A percentile compares a stretch with the other conserved stretches of the same genome.
Conservation (phyloP, 1,140 invertebrate genomes). For the Rhopalosiphum maidis region DNA sequence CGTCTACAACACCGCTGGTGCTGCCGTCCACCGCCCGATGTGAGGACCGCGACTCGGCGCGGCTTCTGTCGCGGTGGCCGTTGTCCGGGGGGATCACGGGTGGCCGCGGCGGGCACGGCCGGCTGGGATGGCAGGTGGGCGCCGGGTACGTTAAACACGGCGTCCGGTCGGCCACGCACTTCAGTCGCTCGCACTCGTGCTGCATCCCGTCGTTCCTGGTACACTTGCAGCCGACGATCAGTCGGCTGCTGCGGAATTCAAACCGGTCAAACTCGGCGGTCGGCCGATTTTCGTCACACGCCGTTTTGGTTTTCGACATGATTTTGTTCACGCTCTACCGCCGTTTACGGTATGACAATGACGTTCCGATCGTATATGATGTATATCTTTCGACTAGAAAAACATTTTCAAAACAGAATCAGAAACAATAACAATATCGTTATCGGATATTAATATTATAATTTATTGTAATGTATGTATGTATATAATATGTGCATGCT, state of each 20-base stretch:
- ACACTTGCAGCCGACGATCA: constrained; percentile 37
- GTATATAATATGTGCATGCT: too few relatives aligned
- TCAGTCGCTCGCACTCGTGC: constrained; percentile 72
- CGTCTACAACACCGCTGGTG: too few relatives aligned
- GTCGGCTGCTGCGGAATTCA: constrained; percentile 59
- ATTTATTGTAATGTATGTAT: not conserved
- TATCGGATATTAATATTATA: not conserved
- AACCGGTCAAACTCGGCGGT: not conserved
- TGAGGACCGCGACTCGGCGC: not conserved
- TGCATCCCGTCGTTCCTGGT: constrained; percentile 75
- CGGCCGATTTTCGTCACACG: not conserved
- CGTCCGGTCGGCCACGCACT: constrained; percentile 71
- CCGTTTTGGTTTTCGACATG: not conserved
- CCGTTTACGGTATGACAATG: not conserved
- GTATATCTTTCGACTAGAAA: not conserved
- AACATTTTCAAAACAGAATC: not conserved
- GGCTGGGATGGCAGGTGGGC: not conserved
- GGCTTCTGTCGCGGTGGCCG: not conserved
- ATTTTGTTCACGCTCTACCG: not conserved
- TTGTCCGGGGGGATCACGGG: not conserved
- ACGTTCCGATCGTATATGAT: not conserved
- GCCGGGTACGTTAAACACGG: constrained; percentile 65
- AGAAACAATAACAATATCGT: too few relatives aligned
- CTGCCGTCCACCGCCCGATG: not conserved
- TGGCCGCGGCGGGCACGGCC: not conserved